Evolutionary conservation across 1,140 invertebrate genomes (phyloP).

Genomic region (Halictus rubicundus): DNA sequence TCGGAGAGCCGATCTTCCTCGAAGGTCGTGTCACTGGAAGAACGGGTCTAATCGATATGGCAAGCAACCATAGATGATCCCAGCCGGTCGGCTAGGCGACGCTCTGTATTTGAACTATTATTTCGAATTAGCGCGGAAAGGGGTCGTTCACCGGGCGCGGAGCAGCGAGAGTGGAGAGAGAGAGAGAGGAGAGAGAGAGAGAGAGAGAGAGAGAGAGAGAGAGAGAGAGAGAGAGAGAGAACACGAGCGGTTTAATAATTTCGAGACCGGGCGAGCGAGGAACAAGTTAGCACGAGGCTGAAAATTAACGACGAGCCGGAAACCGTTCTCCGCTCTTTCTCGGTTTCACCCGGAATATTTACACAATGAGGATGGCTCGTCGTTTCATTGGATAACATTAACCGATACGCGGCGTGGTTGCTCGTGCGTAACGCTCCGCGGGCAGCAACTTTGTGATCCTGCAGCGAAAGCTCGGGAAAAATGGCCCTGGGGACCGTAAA

Average conservation of each 20-base stretch:
- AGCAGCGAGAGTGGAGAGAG: not conserved
- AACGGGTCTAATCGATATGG: not conserved
- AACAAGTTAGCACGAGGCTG: too few species aligned
- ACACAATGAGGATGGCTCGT: too few species aligned
- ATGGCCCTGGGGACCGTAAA: too few species aligned
- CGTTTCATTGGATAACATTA: too few species aligned
- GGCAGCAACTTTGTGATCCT: too few species aligned
- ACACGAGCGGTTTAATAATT: not conserved
- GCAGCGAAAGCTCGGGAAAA: too few species aligned
- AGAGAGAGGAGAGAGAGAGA: not conserved
- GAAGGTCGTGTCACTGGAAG: not conserved
- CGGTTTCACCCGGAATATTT: too few species aligned
- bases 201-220: not conserved
- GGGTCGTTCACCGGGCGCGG: not conserved
- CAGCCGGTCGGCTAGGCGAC: not conserved
- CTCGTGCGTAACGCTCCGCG: too few species aligned
- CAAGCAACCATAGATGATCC: not conserved
- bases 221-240: not conserved
- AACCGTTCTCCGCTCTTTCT: too few species aligned
- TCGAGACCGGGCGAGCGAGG: too few species aligned
- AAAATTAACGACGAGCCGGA: too few species aligned
- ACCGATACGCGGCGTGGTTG: too few species aligned
- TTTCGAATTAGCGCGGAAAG: not conserved
- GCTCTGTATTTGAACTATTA: conserved; percentile 6
- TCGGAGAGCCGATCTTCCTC: not conserved